Base-by-base conservation (phyloP, 2,888 invertebrate genomes). In the Orthosia gracilis region DNA sequence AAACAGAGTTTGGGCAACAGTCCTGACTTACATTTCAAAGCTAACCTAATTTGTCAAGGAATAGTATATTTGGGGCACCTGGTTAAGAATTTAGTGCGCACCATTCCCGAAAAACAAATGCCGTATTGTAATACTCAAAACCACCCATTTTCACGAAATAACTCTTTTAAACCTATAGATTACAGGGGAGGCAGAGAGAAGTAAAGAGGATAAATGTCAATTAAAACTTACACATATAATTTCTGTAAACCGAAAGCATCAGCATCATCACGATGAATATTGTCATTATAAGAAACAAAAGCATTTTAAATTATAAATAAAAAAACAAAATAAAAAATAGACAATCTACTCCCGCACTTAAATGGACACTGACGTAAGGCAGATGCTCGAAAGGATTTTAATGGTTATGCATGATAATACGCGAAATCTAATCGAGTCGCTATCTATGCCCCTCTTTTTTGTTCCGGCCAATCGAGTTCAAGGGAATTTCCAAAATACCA, bases 211-310 rank as follows among this genome's bases (percentile, higher is more conserved):
- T 40, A 74, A 18, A 23, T 31, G 5, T 0, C 3, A 72, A 12
- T 31, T 31, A 40, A 55, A 64, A 78, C 78, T 78, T 83, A 78
- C 78, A 70, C 17, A 78, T 2, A 47, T 83, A 21, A 50, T 83
- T 58, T 55, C 50, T 78, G 50, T 78, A 78, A 18, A 26, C 54
- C 1, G 78, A 83, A 21, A 70, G 17, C 31, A 23, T 17, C 23
- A 83, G n/a, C 59, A 78, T 45, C 18, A 79, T 0, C 31, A 78
- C 11, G 3, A 82, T 50, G 0, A 83, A 55, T 15, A 40, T 21
- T 21, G 64, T 3, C 17, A 78, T 1, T 18, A 79, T 2, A 0
- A 78, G 11, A 31, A 83, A 64, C 49, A 79, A 45, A n/a, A 26
- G 12, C 84, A 78, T 82, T 49, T 45, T 31, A 15, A 49, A 1